phyloP scores from a whole-genome alignment of 2,797 vertebrate species.

The Scolopax rusticola region DNA sequence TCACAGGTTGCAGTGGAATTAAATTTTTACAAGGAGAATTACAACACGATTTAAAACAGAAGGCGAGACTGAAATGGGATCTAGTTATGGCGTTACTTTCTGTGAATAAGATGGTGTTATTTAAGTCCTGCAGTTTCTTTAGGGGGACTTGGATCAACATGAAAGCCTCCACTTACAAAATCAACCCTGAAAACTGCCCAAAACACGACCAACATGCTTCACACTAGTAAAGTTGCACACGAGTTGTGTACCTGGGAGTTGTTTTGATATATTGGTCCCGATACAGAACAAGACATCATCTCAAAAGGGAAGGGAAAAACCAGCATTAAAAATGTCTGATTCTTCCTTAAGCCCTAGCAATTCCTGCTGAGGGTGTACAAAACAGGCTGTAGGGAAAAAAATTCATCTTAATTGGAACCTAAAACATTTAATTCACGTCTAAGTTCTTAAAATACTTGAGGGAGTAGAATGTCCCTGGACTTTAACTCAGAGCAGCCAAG shows the following conservation, averaged over 20 bases:
- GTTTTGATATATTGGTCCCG: background rate
- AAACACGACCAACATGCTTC: background rate
- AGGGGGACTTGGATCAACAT: background rate
- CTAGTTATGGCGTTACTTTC: background rate
- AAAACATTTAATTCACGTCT: background rate
- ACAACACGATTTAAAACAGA: conserved; percentile 2
- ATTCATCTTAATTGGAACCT: background rate
- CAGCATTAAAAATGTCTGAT: background rate
- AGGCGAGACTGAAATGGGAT: background rate
- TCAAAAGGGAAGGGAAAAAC: background rate
- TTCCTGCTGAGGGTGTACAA: background rate
- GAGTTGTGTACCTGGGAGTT: background rate
- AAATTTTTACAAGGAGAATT: conserved; percentile 23
- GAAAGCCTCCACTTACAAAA: background rate
- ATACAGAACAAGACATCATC: background rate
- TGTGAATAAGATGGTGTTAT: background rate
- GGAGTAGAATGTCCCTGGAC: background rate
- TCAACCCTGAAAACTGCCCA: fast-evolving
- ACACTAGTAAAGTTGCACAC: background rate
- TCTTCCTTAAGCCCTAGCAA: background rate
- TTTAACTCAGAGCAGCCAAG: background rate
- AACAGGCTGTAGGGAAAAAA: background rate
- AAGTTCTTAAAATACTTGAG: background rate
- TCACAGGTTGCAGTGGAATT: conserved; percentile 15
- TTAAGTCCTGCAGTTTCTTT: background rate